Evolutionary conservation across 1,140 invertebrate genomes (phyloP), one percentile per base, ranked within the genome.

Genomic region (Euwallacea fornicatus): DNA sequence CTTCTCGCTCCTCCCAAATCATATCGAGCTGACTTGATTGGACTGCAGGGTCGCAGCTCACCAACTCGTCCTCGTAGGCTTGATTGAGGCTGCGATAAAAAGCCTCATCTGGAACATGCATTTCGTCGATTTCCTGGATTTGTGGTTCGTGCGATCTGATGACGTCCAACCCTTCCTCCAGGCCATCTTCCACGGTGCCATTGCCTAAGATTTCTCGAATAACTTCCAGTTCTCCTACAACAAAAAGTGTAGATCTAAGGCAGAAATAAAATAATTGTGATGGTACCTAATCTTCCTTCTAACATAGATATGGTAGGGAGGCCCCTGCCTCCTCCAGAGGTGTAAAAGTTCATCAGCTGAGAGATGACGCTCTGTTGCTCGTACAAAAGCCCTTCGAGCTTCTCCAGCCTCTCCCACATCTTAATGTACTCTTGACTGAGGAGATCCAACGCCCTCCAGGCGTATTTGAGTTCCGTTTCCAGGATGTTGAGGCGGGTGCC

Each of bases 371-470:
- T 90, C 79, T 96, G 94, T 81, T 97, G 94, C 78, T 96, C 93
- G 77, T 90, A 91, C 0, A 96, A 84, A 54, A 97, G 86, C 47
- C 91, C 88, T 81, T 97, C 95, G n/a, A 96, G 83, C 81, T 95
- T 94, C 78, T 97, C 94, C 56, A 97, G 84, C 63, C 93, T 85
- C 79, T 94, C 91, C 94, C 94, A 96, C 90, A 97, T 97, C 79
- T 94, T 93, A 11, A 95, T 91, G 77, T 96, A 97, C 80, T 97
- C 95, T 76, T 93, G 92, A 15, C 93, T 95, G 7, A 97, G 86
- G 46, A 96, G 85, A 79, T 96, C 94, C 63, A 97, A 83, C 2
- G 94, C 93, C 71, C 93, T 86, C 94, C 94, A 97, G 0, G 94
- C 94, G 78, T 94, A 95, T 74, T 93, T 91, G 15, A 97, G 84